Evolutionary conservation across 2,113 vertebrate species (phyloP).

Genomic region (Pelobates fuscus): DNA sequence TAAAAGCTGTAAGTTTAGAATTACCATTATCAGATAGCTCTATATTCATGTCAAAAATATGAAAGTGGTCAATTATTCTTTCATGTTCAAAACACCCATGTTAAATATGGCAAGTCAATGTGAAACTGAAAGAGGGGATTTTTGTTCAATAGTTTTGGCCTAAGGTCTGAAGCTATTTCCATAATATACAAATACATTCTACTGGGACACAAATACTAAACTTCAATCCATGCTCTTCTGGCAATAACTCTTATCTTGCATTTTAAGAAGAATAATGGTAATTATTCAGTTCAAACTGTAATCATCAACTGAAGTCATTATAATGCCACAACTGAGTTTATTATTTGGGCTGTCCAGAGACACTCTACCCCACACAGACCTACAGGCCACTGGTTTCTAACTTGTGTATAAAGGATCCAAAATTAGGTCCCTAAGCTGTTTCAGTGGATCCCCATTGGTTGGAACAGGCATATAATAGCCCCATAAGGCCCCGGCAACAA

Average conservation of each 20-base stretch:
- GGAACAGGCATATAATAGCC: too few species aligned
- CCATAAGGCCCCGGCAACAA: too few species aligned
- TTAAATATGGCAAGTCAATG: conserved; percentile 70
- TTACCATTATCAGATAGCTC: conserved; percentile 58
- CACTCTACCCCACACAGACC: too few species aligned
- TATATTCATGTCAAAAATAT: conserved; percentile 63
- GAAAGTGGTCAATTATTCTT: conserved; percentile 68
- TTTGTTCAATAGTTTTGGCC: conserved; percentile 73
- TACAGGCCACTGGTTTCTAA: too few species aligned
- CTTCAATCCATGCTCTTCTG: conserved; percentile 54
- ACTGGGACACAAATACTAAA: conserved; percentile 63
- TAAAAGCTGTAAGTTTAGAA: conserved; percentile 17
- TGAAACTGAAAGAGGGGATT: conserved; percentile 69
- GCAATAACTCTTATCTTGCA: conserved; percentile 54
- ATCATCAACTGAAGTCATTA: too few species aligned
- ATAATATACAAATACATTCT: conserved; percentile 68
- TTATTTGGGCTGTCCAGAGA: too few species aligned
- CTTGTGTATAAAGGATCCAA: too few species aligned
- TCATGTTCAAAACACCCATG: conserved; percentile 69
- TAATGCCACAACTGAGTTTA: too few species aligned
- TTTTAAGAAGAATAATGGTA: conserved; percentile 52
- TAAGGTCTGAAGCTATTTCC: conserved; percentile 74
- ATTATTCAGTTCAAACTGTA: conserved; percentile 6
- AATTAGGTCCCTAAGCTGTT: too few species aligned
- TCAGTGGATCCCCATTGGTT: too few species aligned